Evolutionary conservation across 2,888 invertebrate genomes (phyloP).

Genomic region (Fragum sueziense): DNA sequence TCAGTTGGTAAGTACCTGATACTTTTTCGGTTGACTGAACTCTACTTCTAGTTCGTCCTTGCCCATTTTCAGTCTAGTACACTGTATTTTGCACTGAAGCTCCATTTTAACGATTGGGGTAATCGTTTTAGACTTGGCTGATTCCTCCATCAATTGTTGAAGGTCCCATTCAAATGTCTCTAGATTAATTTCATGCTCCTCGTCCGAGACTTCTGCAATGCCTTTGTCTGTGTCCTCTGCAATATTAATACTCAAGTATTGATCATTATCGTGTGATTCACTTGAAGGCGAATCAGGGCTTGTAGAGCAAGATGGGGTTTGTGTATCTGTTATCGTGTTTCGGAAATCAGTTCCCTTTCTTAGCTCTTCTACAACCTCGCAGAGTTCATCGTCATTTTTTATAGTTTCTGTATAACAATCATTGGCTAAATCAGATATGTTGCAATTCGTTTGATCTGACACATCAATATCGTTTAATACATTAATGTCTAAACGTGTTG

Average conservation of each 20-base stretch:
- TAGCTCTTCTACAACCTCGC: neutral
- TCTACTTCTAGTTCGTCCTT: neutral
- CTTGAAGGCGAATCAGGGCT: too few species aligned
- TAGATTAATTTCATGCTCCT: neutral
- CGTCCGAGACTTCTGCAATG: too few species aligned
- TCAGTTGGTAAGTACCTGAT: neutral
- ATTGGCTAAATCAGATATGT: too few species aligned
- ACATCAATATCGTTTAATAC: too few species aligned
- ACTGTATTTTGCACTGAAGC: constrained; percentile 11
- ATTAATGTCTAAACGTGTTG: neutral
- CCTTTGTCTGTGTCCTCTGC: too few species aligned
- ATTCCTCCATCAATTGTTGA: neutral
- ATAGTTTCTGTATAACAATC: neutral
- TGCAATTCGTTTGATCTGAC: too few species aligned
- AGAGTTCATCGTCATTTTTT: neutral
- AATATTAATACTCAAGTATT: too few species aligned
- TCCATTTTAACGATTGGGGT: constrained; percentile 6
- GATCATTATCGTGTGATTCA: too few species aligned
- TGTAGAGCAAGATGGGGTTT: neutral
- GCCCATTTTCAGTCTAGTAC: neutral
- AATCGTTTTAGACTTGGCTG: neutral
- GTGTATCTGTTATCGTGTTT: too few species aligned
- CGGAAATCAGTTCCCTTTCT: neutral
- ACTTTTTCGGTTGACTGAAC: neutral
- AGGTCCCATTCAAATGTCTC: neutral